A percentile compares a stretch with the other conserved stretches of the same genome.
Evolutionary conservation across 1,140 invertebrate species (phyloP).

Genomic region (Lethocerus indicus): DNA sequence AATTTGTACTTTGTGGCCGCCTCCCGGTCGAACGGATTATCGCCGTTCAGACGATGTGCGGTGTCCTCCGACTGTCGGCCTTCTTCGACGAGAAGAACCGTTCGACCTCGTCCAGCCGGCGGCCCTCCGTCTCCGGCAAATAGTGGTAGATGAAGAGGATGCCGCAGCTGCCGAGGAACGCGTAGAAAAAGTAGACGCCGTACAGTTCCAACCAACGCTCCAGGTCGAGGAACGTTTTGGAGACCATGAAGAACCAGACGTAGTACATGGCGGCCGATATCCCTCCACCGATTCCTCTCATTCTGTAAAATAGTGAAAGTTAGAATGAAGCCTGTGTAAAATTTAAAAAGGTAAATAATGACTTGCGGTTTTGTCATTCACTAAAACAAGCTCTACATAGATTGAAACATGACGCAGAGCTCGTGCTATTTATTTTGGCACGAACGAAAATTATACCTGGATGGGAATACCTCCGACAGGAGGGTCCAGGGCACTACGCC

Average conservation of each 20-base stretch:
- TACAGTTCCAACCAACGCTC: slow-evolving; percentile 9
- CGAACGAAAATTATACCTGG: slow-evolving; percentile 17
- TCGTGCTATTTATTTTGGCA: too few relatives aligned
- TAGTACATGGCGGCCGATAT: slow-evolving; percentile 17
- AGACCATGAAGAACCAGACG: slow-evolving; percentile 13
- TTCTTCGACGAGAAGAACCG: too few relatives aligned
- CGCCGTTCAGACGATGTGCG: too few relatives aligned
- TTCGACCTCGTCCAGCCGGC: slow-evolving; percentile 16
- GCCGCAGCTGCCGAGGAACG: slow-evolving; percentile 10
- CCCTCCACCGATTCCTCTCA: slow-evolving; percentile 15
- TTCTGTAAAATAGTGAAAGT: slow-evolving; percentile 12
- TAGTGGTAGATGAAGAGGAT: slow-evolving; percentile 14
- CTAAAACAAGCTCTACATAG: too few relatives aligned
- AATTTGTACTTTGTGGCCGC: too few relatives aligned
- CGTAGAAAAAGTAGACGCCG: slow-evolving; percentile 17
- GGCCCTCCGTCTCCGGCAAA: slow-evolving; percentile 19
- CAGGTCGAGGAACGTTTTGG: slow-evolving; percentile 17
- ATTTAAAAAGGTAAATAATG: too few relatives aligned
- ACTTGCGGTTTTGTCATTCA: too few relatives aligned
- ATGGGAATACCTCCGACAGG: slow-evolving; percentile 20
- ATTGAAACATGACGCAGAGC: too few relatives aligned
- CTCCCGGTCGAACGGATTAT: too few relatives aligned
- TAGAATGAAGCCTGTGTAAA: too few relatives aligned
- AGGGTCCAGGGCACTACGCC: slow-evolving; percentile 20
- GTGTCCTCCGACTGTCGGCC: too few relatives aligned